Base-by-base conservation (phyloP, 2,888 invertebrate species). In the Nasonovia ribisnigri region DNA sequence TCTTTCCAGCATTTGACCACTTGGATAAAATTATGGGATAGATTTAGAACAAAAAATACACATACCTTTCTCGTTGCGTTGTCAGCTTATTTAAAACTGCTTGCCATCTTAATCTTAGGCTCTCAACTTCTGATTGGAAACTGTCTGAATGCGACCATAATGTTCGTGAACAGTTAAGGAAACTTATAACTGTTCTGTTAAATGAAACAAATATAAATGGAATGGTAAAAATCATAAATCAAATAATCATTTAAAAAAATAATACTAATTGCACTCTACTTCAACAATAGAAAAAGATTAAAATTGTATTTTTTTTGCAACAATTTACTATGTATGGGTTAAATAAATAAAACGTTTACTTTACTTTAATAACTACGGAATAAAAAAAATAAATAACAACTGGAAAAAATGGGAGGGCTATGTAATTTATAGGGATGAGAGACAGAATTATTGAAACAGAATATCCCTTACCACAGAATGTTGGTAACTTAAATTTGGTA, bases 151-250 rank as follows among this genome's bases (percentile, higher is more conserved):
- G 93, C 11, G 93, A 93, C 93, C 93, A 93, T 36, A 93, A 90
- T 51, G 93, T 93, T 3, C 93, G 93, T 20, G 93, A 93, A 93
- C 90, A 93, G n/a, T 93, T 93, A 24, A 93, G 48, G 86, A 93
- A 93, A 90, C 93, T 93, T 84, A 93, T 93, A n/a, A 93, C 93
- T n/a, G 90, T 93, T 93, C 93, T 93, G 43, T 89, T 91, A 48
- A 86, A 84, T 57, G 10, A 89, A 89, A 67, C 13, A 36, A 67
- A 48, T 51, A 60, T 87, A 87, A 57, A 91, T 57, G 13, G 46
- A 26, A n/a, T 8, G 10, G 29, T 43, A 24, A 43, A 26, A 84
- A 54, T 43, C 43, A 84, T n/a, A 84, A 42, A 84, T 46, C 10
- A 90, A 90, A 84, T 84, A 43, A 86, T 91, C 3, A 54, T 84